Evolutionary conservation across 2,797 vertebrate genomes (phyloP).

Genomic region (Platalea minor): DNA sequence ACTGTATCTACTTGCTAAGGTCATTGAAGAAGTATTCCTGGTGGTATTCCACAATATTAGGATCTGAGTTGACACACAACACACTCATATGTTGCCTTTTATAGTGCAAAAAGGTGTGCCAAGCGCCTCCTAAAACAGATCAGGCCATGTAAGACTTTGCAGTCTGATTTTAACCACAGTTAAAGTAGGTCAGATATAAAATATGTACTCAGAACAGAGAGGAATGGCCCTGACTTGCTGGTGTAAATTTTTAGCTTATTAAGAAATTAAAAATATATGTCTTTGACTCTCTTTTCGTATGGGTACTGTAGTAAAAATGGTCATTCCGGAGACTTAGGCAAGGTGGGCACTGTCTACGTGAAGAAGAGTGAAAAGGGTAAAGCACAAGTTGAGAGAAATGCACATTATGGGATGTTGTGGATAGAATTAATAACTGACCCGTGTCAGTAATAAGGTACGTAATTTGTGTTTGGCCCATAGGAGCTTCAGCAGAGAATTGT

Average conservation of each 20-base stretch:
- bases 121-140: not conserved
- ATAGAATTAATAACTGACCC: not conserved
- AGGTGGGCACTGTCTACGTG: fast-evolving
- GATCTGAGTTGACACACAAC: not conserved
- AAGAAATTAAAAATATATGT: not conserved
- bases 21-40: not conserved
- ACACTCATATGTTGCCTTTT: not conserved
- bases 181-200: not conserved
- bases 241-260: not conserved
- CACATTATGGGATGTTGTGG: not conserved
- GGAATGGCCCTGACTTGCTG: not conserved
- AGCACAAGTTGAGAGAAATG: not conserved
- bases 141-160: not conserved
- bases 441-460: fast-evolving
- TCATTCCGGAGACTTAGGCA: not conserved
- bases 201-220: not conserved
- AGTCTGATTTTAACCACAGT: not conserved
- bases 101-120: not conserved
- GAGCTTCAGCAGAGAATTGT: not conserved
- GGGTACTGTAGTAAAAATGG: not conserved
- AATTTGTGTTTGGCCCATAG: not conserved
- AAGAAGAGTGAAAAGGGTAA: not conserved
- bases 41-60: not conserved
- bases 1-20: not conserved
- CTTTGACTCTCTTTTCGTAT: not conserved